Conservation (phyloP, 2,113 vertebrate genomes). For the Brachyhypopomus occidentalis region DNA sequence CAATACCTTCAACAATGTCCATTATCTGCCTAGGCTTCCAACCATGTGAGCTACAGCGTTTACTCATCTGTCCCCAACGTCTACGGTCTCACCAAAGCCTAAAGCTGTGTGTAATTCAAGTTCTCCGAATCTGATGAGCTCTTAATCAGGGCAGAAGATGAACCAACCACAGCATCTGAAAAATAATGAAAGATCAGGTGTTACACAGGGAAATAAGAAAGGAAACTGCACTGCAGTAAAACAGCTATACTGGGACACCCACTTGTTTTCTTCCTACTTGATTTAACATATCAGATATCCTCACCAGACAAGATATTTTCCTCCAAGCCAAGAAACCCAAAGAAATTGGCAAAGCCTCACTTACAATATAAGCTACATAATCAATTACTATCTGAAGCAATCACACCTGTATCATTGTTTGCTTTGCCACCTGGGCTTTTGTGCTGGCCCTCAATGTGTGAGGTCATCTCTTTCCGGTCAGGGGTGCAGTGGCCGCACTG, state of each 20-base stretch:
- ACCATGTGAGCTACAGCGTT: neutral
- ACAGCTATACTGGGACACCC: too few species aligned
- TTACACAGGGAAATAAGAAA: neutral
- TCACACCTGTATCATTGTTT: conserved; percentile 65
- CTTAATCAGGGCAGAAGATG: conserved; percentile 27
- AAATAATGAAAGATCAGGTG: neutral
- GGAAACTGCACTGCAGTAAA: neutral
- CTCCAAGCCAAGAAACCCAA: too few species aligned
- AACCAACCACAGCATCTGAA: conserved; percentile 33
- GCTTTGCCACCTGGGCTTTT: conserved; percentile 65
- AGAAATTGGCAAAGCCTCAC: too few species aligned
- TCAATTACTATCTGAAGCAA: neutral
- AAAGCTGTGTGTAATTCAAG: conserved; percentile 51
- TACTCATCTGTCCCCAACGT: neutral
- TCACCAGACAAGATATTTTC: too few species aligned
- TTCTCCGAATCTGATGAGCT: conserved; percentile 22
- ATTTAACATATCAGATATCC: too few species aligned
- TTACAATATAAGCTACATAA: too few species aligned
- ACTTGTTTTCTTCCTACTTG: too few species aligned
- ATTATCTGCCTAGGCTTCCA: too few species aligned
- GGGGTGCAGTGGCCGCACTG: conserved; percentile 82
- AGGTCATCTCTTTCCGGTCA: conserved; percentile 85
- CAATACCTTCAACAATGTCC: neutral
- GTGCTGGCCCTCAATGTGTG: conserved; percentile 83
- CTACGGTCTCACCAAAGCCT: neutral